Base-by-base conservation (phyloP, 2,888 invertebrate genomes). In the Drosophila sordidapex region DNA sequence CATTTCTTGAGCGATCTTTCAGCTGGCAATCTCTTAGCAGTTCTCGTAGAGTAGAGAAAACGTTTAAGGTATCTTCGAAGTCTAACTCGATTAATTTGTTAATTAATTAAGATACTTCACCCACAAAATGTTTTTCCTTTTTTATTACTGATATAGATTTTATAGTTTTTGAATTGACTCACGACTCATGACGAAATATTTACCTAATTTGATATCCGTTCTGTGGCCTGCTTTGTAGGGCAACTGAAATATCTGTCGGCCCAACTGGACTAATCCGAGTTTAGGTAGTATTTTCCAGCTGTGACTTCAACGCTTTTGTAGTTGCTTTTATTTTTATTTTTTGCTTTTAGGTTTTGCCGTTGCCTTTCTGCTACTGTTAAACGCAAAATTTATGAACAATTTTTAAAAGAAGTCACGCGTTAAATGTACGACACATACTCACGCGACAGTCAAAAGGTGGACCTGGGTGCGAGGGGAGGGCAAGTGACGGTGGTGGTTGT, bases 311-410 rank as follows among this genome's bases (percentile, higher is more conserved):
- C 77, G 77, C 66, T 59, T 51, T 69, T 79, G 74, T 73, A 60
- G 70, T 53, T 52, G 5, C 13, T 31, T 13, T 52, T 51, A 11
- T 31, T 54, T 36, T 54, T 8, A 3, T 27, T 29, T 36, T 21
- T 51, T 29, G n/a, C 46, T 33, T 48, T 35, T 35, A 8, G 46
- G 52, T 65, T 31, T 66, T 43, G 59, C 65, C 75, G 68, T 67
- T 72, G 82, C 79, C 79, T 81, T 79, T 70, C 72, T 76, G 87
- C 90, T 90, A 89, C 87, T 89, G 90, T 87, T 88, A 80, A 82
- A 88, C 82, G 87, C 87, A 64, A 83, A 88, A 88, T 90, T 88
- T 88, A 88, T 88, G 87, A 90, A 90, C 90, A 89, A 90, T 89
- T 90, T 83, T 76, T 70, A 76, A 84, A 79, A 90, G 83, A 72